phyloP scores from a whole-genome alignment of 2,797 vertebrate species.

The Tokudaia tokunoshimensis region DNA sequence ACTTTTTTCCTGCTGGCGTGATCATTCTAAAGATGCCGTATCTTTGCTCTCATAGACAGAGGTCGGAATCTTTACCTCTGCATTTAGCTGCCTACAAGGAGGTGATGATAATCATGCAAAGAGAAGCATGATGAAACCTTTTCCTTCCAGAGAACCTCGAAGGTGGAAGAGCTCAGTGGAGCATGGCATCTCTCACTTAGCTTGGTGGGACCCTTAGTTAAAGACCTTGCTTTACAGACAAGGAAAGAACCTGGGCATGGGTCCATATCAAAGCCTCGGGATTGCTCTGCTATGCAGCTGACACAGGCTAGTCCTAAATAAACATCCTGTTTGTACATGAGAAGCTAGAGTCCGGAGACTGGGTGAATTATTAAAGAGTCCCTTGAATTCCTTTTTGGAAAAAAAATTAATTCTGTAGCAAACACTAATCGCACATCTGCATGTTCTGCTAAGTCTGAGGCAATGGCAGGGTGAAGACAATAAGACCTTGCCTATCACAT shows the following conservation, averaged over 20 bases:
- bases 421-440: not conserved
- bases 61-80: not conserved
- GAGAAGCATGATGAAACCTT: not conserved
- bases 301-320: not conserved
- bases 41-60: not conserved
- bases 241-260: not conserved
- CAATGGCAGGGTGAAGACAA: not conserved
- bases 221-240: not conserved
- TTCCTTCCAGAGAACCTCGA: not conserved
- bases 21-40: slow-evolving; percentile 16
- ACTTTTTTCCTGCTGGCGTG: not conserved
- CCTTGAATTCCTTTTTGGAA: slow-evolving; percentile 7
- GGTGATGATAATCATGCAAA: not conserved
- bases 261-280: not conserved
- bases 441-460: not conserved
- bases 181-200: not conserved
- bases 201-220: not conserved
- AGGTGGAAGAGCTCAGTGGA: not conserved
- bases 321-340: not conserved
- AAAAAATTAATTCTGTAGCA: slow-evolving; percentile 28
- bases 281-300: not conserved
- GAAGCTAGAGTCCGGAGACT: not conserved
- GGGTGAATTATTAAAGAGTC: slow-evolving; percentile 44
- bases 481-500: not conserved
- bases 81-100: not conserved